A percentile compares a stretch with the other conserved stretches of the same genome.
These are phyloP conservation scores for Poecilia latipinna DNA, from an alignment of 2,113 vertebrate genomes.

Conservation along the genomic window DNA sequence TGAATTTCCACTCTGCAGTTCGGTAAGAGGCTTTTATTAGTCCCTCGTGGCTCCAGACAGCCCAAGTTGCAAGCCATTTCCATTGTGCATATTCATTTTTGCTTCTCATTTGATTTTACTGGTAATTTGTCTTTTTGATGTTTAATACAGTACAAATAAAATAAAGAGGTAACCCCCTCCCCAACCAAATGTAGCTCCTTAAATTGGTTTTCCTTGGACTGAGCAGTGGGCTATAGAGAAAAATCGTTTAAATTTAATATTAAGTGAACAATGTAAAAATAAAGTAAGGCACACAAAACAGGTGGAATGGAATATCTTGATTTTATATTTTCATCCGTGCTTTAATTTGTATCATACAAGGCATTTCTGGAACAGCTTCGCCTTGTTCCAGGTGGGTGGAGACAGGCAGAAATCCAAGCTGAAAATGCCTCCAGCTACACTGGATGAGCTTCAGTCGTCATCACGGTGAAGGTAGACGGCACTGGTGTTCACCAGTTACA, in stretches of 20 bases:
- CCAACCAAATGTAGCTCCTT: not conserved
- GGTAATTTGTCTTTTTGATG: constrained; percentile 4
- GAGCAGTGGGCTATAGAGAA: not conserved
- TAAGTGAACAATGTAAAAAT: not conserved
- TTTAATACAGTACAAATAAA: constrained; percentile 9
- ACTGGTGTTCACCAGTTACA: no score
- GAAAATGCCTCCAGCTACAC: no score
- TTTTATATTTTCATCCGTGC: not conserved
- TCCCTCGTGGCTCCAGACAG: constrained; percentile 5
- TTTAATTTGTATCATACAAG: no score
- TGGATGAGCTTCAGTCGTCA: no score
- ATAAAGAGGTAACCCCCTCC: not conserved
- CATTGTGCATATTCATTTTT: constrained; percentile 10
- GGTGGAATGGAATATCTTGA: rapidly evolving
- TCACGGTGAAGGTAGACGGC: no score
- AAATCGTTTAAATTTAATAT: constrained; percentile 4
- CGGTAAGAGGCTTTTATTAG: constrained; percentile 31
- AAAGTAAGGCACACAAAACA: not conserved
- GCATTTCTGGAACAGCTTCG: no score
- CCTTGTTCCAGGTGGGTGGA: no score
- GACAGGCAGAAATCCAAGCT: no score
- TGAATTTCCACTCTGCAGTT: constrained; percentile 14
- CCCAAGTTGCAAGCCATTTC: constrained; percentile 19
- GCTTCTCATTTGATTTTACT: constrained; percentile 6
- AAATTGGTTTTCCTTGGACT: not conserved